These are phyloP conservation scores for Brachionus koreanus DNA, from an alignment of 1,140 invertebrate species.

Conservation along the genomic window DNA sequence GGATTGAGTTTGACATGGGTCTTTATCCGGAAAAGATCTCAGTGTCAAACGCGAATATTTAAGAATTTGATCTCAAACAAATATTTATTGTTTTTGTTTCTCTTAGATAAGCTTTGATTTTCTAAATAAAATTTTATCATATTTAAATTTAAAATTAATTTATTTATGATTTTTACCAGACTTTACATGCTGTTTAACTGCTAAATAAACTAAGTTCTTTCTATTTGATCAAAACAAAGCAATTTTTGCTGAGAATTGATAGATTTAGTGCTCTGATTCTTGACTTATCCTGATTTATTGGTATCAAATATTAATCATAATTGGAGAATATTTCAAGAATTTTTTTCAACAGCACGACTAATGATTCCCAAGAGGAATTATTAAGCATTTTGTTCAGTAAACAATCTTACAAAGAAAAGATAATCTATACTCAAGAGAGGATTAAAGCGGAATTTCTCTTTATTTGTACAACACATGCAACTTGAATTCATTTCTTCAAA, in stretches of 20 bases:
- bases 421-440: not conserved
- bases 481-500: not conserved
- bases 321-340: not conserved
- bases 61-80: no score
- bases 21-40: not conserved
- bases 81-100: no score
- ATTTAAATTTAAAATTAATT: no score
- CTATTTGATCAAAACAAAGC: no score
- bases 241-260: not conserved
- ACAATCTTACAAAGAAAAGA: not conserved
- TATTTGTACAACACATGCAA: not conserved
- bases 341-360: not conserved
- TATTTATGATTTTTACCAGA: no score
- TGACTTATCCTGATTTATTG: not conserved
- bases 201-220: no score
- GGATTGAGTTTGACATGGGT: not conserved
- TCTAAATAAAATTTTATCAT: no score
- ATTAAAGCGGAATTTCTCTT: not conserved
- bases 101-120: no score
- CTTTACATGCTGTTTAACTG: no score
- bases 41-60: not conserved
- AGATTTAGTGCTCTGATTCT: not conserved
- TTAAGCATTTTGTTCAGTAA: not conserved
- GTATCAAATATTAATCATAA: not conserved
- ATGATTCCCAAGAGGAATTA: not conserved